Conservation (phyloP, 2,888 invertebrate genomes). For the Eubasilissa splendida region DNA sequence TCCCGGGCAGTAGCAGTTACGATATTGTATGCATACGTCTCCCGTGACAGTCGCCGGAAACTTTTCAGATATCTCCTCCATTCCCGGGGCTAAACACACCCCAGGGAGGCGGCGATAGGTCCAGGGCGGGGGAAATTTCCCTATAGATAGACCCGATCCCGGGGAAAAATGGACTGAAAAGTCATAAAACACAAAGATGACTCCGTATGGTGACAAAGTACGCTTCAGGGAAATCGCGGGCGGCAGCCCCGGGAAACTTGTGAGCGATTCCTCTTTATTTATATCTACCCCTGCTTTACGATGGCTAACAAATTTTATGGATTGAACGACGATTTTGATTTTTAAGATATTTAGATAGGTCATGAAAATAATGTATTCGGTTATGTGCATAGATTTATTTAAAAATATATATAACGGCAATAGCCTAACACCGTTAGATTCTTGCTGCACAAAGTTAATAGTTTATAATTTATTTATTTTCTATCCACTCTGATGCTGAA, state of each 20-base stretch:
- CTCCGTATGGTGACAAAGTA: slow-evolving; percentile 55
- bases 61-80: slow-evolving; percentile 51
- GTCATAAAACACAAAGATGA: slow-evolving; percentile 55
- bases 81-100: slow-evolving; percentile 54
- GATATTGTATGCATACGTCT: slow-evolving; percentile 34
- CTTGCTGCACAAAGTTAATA: no score
- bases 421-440: no score
- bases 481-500: no score
- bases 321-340: neutral
- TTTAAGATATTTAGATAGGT: no score
- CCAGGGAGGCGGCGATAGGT: slow-evolving; percentile 55
- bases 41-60: slow-evolving; percentile 28
- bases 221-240: slow-evolving; percentile 55
- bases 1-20: neutral
- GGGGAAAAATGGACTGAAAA: slow-evolving; percentile 52
- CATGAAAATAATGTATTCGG: no score
- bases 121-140: slow-evolving; percentile 36
- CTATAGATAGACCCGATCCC: slow-evolving; percentile 2
- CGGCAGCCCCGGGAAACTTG: neutral
- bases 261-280: slow-evolving; percentile 41
- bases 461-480: no score
- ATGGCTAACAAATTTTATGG: slow-evolving; percentile 20
- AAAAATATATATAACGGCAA: no score
- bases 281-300: neutral
- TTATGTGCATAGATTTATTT: no score